Conservation (phyloP, 1,140 invertebrate genomes). For the Drosophila suzukii region DNA sequence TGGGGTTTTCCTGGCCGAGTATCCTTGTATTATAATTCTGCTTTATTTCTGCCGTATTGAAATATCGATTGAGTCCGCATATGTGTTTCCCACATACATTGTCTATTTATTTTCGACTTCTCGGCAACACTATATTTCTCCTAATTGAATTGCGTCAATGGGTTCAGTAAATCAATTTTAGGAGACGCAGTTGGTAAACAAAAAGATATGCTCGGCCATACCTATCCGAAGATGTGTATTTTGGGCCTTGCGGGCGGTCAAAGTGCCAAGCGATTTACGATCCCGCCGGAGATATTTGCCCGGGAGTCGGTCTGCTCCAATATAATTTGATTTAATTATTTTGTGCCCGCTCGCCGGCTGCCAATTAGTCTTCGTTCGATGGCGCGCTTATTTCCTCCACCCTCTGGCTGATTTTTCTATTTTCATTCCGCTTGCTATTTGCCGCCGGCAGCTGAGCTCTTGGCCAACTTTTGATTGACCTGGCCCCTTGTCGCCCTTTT, state of each 20-base stretch:
- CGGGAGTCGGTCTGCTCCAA: slow-evolving; percentile 14
- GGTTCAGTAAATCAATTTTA: slow-evolving; percentile 27
- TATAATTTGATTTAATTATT: slow-evolving; percentile 75
- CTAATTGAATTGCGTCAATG: slow-evolving; percentile 60
- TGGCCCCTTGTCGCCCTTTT: slow-evolving; percentile 9
- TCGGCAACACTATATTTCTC: slow-evolving; percentile 7
- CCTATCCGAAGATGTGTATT: background rate
- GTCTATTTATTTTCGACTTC: background rate
- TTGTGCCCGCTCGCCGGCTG: slow-evolving; percentile 57
- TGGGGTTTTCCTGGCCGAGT: too few relatives aligned
- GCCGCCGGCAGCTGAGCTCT: slow-evolving; percentile 7
- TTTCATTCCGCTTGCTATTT: slow-evolving; percentile 17
- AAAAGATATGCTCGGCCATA: background rate
- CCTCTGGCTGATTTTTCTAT: background rate
- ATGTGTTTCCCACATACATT: background rate
- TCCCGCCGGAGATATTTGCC: slow-evolving; percentile 58
- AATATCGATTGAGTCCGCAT: background rate
- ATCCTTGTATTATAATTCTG: too few relatives aligned
- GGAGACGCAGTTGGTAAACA: slow-evolving; percentile 32
- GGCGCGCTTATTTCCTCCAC: background rate
- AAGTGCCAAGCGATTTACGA: slow-evolving; percentile 72
- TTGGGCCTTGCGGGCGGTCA: slow-evolving; percentile 17
- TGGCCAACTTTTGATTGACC: slow-evolving; percentile 72
- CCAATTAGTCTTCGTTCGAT: slow-evolving; percentile 68
- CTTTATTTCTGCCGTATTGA: background rate